Conservation (phyloP, 2,113 vertebrate species). For the Numenius arquata region DNA sequence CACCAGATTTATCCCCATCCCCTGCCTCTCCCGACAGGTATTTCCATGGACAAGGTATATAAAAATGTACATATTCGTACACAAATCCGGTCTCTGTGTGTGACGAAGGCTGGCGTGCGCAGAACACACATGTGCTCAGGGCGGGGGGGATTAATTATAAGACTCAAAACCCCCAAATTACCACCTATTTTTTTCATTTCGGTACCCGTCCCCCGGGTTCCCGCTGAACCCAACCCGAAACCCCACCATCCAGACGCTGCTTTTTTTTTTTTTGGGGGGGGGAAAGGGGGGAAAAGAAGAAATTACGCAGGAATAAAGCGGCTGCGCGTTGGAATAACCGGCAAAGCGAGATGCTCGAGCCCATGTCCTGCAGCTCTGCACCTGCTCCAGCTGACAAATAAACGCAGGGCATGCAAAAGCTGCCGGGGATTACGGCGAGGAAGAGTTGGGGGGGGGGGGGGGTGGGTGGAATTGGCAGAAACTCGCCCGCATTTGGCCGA, state of each 20-base stretch:
- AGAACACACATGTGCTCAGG: not conserved
- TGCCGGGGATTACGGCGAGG: not conserved
- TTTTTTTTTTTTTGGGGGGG: not conserved
- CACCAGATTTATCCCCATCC: not conserved
- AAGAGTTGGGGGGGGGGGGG: not conserved
- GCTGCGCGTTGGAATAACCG: slow-evolving; percentile 29
- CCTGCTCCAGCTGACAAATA: slow-evolving; percentile 8
- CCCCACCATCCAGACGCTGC: rapidly evolving
- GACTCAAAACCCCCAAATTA: not conserved
- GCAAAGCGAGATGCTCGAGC: not conserved
- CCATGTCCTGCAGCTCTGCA: slow-evolving; percentile 60
- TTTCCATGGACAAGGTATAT: not conserved
- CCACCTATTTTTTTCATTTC: not conserved
- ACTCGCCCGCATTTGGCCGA: not conserved
- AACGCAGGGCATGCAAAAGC: not conserved
- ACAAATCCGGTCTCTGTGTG: not conserved
- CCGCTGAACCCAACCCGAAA: not conserved
- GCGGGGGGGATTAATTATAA: not conserved
- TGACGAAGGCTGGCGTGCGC: not conserved
- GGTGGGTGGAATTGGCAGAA: not conserved
- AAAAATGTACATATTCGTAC: not conserved
- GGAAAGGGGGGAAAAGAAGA: not conserved
- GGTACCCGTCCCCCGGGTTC: not conserved
- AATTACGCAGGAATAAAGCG: slow-evolving; percentile 8
- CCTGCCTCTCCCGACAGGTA: slow-evolving; percentile 21